Evolutionary conservation across 2,797 vertebrate genomes (phyloP), one percentile per base, ranked within the genome.

Genomic region (Mus caroli): DNA sequence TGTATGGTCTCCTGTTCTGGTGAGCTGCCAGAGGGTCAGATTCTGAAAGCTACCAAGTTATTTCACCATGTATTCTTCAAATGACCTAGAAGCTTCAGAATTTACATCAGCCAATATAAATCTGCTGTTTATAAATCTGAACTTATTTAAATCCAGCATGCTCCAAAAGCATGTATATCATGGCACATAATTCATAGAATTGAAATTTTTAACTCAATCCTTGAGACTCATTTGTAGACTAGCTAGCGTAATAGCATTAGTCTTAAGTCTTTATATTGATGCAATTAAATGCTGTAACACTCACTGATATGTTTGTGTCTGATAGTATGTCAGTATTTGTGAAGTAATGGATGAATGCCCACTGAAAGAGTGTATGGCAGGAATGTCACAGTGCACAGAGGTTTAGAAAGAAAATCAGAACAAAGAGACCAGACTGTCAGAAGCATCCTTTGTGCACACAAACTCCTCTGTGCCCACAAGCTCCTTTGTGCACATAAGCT

Each of bases 131-230:
- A 82, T 64, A 92, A 89, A 71, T 13, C 14, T 75, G 19, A 43
- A 4, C 90, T 80, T 69, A 73, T 31, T 28, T 50, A 82, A 84
- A 50, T 58, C 54, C 15, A 79, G 37, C 22, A 34, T 90, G 37
- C 43, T 52, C 37, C 31, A 46, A 62, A 4, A 86, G 54, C 10
- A 56, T 28, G 1, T 14, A 11, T 52, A 46, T 62, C 58, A 64
- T 71, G 5, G 40, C 67, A 83, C 54, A 43, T 58, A 87, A 91
- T 67, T 89, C n/a, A 73, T 76, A 52, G 46, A 87, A 86, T 34
- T 95, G 28, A 90, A 67, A 84, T 67, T 1, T 75, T 96, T 69
- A 93, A 84, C 37, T 22, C 13, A 93, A 54, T 14, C 54, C 12
- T 88, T 73, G 19, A 46, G 4, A 85, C 10, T 13, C 54, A 62